These are phyloP conservation scores for rat (Rattus norvegicus) DNA, from an alignment of 2,113 vertebrate genomes.

Conservation along the genomic window GRCr8 NC_086035.1:35653501-35654000, in stretches of 20 bases:
- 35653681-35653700: neutral
- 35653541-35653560: constrained; percentile 14
- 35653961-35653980: neutral
- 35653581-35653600: neutral
- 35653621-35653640: neutral
- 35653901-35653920: neutral
- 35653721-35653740: neutral
- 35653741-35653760: too few relatives aligned
- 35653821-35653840: neutral
- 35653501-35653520: neutral
- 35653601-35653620: neutral
- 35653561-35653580: constrained; percentile 59
- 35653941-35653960: neutral
- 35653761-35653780: too few relatives aligned
- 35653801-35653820: too few relatives aligned
- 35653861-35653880: too few relatives aligned
- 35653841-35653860: neutral
- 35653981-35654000: neutral
- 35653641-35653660: neutral
- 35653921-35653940: neutral
- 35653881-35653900: neutral
- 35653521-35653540: neutral
- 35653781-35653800: too few relatives aligned
- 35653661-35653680: neutral
- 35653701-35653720: neutral